Percentiles rank a stretch among this genome's conserved stretches.
These are phyloP conservation scores for Ramphastos sulfuratus DNA, from an alignment of 2,113 vertebrate species.

Conservation along the genomic window DNA sequence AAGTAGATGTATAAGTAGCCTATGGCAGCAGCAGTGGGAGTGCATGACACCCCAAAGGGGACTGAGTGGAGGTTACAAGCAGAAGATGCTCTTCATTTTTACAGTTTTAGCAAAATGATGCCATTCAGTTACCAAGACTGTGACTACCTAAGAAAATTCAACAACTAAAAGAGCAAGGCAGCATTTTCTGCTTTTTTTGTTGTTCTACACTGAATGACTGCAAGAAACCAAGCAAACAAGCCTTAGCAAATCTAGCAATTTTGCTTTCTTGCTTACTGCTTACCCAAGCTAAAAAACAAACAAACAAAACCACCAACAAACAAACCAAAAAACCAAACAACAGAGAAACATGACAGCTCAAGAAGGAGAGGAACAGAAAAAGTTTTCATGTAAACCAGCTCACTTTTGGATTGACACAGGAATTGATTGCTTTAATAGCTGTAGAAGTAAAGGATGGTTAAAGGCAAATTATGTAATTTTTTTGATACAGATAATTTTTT, in stretches of 20 bases:
- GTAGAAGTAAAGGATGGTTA: neutral
- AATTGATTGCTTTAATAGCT: constrained; percentile 37
- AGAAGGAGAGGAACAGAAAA: neutral
- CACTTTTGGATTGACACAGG: neutral
- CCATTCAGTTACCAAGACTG: neutral
- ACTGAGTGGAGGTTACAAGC: neutral
- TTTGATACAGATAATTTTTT: neutral
- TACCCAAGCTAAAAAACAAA: neutral
- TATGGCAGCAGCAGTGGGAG: neutral
- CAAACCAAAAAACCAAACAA: neutral
- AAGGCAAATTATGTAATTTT: neutral
- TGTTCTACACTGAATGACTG: neutral
- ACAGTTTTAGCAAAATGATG: neutral
- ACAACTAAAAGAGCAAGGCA: neutral
- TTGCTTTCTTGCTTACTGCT: neutral
- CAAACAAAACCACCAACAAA: neutral
- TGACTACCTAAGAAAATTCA: neutral
- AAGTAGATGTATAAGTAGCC: neutral
- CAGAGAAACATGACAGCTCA: neutral
- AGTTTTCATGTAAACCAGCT: neutral
- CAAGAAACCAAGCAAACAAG: neutral
- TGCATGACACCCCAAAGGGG: neutral
- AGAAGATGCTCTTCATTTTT: neutral
- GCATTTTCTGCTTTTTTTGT: neutral
- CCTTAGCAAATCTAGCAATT: neutral